phyloP scores from a whole-genome alignment of 1,140 invertebrate genomes.

The Aphidius gifuensis region DNA sequence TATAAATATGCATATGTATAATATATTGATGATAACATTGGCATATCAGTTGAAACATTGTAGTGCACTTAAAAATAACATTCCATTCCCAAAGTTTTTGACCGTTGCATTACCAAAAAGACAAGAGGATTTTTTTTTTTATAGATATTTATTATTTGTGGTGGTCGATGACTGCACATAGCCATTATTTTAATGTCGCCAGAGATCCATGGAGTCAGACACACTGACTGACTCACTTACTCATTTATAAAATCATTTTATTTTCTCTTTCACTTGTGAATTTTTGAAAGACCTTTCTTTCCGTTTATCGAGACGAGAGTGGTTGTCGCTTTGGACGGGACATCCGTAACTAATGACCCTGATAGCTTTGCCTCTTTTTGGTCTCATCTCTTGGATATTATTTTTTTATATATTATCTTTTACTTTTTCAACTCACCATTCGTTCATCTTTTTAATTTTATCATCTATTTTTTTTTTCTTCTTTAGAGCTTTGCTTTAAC shows the following conservation, averaged over 20 bases:
- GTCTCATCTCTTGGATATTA: slow-evolving; percentile 28
- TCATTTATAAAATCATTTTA: slow-evolving; percentile 13
- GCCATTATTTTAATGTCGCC: background rate
- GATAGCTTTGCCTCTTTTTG: slow-evolving; percentile 38
- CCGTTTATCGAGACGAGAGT: slow-evolving; percentile 50
- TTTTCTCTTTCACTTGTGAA: slow-evolving; percentile 24
- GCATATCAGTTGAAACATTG: slow-evolving; percentile 33
- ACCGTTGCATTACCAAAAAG: slow-evolving; percentile 46
- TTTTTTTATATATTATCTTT: slow-evolving; percentile 13
- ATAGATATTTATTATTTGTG: slow-evolving; percentile 50
- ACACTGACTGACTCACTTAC: background rate
- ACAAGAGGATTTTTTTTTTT: no score
- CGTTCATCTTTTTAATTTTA: slow-evolving; percentile 11
- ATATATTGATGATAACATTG: no score
- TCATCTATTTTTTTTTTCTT: slow-evolving; percentile 7
- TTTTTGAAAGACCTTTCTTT: slow-evolving; percentile 30
- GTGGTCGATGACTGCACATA: slow-evolving; percentile 29
- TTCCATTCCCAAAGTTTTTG: slow-evolving; percentile 27
- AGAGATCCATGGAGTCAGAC: background rate
- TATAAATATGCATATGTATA: no score
- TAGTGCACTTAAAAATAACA: slow-evolving; percentile 51
- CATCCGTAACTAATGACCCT: slow-evolving; percentile 54
- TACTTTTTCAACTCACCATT: slow-evolving; percentile 21
- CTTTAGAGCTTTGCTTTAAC: slow-evolving; percentile 5
- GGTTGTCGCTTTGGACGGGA: slow-evolving; percentile 45